Conservation (phyloP, 2,113 vertebrate genomes). For the Prionailurus bengalensis region DNA sequence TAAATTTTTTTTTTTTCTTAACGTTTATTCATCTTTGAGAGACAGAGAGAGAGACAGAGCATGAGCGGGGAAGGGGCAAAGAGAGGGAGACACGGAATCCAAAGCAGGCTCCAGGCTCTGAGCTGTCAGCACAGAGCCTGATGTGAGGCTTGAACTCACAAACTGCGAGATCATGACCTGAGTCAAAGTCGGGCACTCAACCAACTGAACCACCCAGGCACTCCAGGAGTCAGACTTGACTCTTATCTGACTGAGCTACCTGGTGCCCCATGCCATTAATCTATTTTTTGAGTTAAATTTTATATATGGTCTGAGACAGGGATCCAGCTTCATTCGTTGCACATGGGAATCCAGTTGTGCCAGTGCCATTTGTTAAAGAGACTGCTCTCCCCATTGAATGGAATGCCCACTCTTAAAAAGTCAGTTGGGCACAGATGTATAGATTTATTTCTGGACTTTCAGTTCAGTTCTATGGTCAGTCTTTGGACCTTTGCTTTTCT, state of each 20-base stretch:
- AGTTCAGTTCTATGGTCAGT: background rate
- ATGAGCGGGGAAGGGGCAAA: no score
- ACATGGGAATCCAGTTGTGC: background rate
- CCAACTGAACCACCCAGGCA: background rate
- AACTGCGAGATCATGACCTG: background rate
- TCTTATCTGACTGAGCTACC: background rate
- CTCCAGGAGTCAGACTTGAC: no score
- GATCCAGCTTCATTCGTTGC: background rate
- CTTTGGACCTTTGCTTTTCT: background rate
- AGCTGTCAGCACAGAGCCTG: background rate
- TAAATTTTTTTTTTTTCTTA: no score
- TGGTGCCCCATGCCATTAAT: background rate
- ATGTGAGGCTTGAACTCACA: background rate
- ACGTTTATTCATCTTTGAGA: no score
- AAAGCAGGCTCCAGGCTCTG: no score
- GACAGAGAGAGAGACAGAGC: no score
- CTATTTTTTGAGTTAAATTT: conserved; percentile 26
- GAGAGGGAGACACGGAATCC: no score
- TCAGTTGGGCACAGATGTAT: background rate
- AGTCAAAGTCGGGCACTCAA: background rate
- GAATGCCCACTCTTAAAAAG: background rate
- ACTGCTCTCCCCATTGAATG: background rate
- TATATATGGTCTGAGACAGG: background rate
- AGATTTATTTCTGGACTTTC: background rate
- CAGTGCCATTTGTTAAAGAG: background rate